These are phyloP conservation scores for Nomada goodeniana DNA, from an alignment of 2,888 invertebrate genomes.

Conservation along the genomic window DNA sequence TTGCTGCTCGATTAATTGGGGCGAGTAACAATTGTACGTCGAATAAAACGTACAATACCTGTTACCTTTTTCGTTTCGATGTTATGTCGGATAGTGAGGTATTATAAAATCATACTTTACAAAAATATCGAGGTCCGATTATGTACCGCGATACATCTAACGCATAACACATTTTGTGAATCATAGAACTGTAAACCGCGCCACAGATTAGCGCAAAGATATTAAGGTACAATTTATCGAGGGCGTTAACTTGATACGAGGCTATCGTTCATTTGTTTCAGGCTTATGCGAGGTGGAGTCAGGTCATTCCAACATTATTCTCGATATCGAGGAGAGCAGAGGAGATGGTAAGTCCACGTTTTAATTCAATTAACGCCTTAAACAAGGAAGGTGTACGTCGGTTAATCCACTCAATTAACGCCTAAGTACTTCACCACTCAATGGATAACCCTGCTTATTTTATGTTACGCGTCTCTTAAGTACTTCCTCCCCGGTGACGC, in stretches of 20 bases:
- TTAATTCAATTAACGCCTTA: conserved; percentile 25
- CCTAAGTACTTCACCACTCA: neutral
- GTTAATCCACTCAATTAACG: conserved; percentile 30
- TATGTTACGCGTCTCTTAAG: neutral
- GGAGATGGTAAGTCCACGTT: conserved; percentile 90
- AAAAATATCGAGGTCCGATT: neutral
- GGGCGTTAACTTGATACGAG: conserved; percentile 33
- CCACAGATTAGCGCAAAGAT: neutral
- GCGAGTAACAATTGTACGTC: no score
- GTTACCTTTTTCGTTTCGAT: no score
- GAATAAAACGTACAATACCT: no score
- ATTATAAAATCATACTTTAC: neutral
- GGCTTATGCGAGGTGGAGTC: conserved; percentile 93
- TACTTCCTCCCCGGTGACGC: neutral
- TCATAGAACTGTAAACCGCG: neutral
- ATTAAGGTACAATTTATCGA: conserved; percentile 37
- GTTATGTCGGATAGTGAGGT: neutral
- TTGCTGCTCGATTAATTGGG: no score
- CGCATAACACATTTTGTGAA: neutral
- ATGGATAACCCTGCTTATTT: neutral
- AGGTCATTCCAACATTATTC: conserved; percentile 94
- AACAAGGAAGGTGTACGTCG: no score
- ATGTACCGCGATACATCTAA: neutral
- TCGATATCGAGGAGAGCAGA: conserved; percentile 95
- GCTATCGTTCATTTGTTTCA: conserved; percentile 80